A percentile compares a stretch with the other conserved stretches of the same genome.
Evolutionary conservation across 2,797 vertebrate species (phyloP).

Genomic region (Toxotes lorentzi): DNA sequence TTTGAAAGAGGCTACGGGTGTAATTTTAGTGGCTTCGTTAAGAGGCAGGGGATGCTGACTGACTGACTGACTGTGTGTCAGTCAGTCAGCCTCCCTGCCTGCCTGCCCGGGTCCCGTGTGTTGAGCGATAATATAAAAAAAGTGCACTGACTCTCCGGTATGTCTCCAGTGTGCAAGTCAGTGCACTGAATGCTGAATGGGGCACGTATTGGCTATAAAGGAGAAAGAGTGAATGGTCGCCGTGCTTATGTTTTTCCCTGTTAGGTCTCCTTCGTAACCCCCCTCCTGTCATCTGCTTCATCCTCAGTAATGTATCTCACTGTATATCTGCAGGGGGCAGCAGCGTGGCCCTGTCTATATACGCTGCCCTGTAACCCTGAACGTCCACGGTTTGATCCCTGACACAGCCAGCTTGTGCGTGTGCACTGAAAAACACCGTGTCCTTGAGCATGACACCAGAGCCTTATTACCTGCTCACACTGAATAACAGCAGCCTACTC

Average conservation of each 20-base stretch:
- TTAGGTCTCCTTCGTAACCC: conserved; percentile 23
- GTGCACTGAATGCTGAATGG: neutral
- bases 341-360: conserved; percentile 63
- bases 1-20: neutral
- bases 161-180: conserved; percentile 13
- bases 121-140: conserved; percentile 23
- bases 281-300: conserved; percentile 52
- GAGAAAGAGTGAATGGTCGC: conserved; percentile 16
- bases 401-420: conserved; percentile 24
- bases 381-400: conserved; percentile 48
- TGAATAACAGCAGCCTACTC: conserved; percentile 40
- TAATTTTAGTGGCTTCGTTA: conserved; percentile 4
- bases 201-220: conserved; percentile 24
- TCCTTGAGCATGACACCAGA: conserved; percentile 71
- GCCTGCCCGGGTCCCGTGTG: conserved; percentile 22
- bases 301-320: conserved; percentile 43
- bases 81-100: conserved; percentile 11
- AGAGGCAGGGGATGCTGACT: conserved; percentile 37
- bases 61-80: conserved; percentile 12
- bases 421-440: conserved; percentile 27
- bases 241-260: conserved; percentile 16
- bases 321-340: conserved; percentile 80
- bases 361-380: conserved; percentile 47
- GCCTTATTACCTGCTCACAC: conserved; percentile 35
- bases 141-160: conserved; percentile 36